These are phyloP conservation scores for Brachypterus glaber DNA, from an alignment of 2,888 invertebrate genomes.

Conservation along the genomic window DNA sequence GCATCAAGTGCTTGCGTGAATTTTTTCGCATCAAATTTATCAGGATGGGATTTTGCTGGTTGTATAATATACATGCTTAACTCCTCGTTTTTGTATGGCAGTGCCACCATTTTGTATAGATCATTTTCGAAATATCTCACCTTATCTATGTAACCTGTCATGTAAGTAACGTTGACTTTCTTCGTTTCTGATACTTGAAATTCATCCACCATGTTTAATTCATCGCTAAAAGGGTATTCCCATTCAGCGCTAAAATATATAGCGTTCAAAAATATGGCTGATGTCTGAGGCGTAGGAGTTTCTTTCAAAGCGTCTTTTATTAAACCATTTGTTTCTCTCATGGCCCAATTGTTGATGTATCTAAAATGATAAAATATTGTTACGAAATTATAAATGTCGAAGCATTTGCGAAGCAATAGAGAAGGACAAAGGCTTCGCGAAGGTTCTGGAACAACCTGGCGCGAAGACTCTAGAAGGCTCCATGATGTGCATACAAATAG, in stretches of 20 bases:
- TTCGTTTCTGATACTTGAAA: constrained; percentile 28
- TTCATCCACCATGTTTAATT: constrained; percentile 30
- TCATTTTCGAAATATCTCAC: constrained; percentile 35
- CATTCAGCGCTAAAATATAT: constrained; percentile 42
- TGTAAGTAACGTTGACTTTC: constrained; percentile 28
- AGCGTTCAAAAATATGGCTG: constrained; percentile 39
- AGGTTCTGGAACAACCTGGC: too few species aligned
- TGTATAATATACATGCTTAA: constrained; percentile 42
- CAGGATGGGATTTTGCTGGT: constrained; percentile 32
- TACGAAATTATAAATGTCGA: too few species aligned
- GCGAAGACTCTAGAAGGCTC: too few species aligned
- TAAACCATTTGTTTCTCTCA: constrained; percentile 34
- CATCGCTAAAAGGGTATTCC: constrained; percentile 39
- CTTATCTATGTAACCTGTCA: constrained; percentile 31
- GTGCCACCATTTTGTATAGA: constrained; percentile 35
- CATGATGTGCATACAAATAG: too few species aligned
- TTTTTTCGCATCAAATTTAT: constrained; percentile 30
- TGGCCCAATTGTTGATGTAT: constrained; percentile 34
- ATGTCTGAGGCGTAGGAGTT: constrained; percentile 32
- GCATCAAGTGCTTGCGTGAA: constrained; percentile 26
- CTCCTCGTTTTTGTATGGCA: constrained; percentile 40
- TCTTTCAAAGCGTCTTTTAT: constrained; percentile 34
- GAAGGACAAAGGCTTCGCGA: too few species aligned
- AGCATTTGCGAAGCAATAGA: too few species aligned
- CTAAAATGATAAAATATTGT: too few species aligned